Base-by-base conservation (phyloP, 2,888 invertebrate genomes). In the Microctonus aethiopoides region DNA sequence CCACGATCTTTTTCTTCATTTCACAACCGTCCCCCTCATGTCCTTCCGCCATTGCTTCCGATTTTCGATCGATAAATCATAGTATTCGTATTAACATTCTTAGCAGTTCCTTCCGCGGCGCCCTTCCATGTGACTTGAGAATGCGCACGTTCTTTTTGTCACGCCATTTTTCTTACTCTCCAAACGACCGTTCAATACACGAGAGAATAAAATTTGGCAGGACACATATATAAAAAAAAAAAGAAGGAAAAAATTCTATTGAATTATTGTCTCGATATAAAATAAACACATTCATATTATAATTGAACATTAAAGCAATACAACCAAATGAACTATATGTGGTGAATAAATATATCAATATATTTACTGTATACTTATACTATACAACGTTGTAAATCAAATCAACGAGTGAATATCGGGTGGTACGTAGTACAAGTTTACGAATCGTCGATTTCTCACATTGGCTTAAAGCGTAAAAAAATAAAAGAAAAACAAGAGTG, bases 1-100 rank as follows among this genome's bases (percentile, higher is more conserved):
- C 70, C 65, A 79, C 34, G 13, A 64, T 77, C 80, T 80, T 82
- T 79, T 81, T 78, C 79, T 75, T 79, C 80, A 76, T 79, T 76
- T 78, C 72, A 70, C 78, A 75, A 78, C 77, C 78, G 77, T 69
- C 68, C 69, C 64, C 34, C 41, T 26, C 54, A 63, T 61, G 68
- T 59, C 52, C 41, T 16, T 41, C 5, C 36, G 36, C 24, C 62
- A 46, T 34, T 57, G 29, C 57, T 29, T 16, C 57, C 57, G 80
- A 83, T 84, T 80, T 81, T 80, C 78, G 78, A 73, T 80, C 84
- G 79, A 84, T 86, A 84, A 84, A 84, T 85, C 84, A 82, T 83
- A 79, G 83, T 84, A 80, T 81, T 78, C 81, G 82, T 82, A 84
- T 85, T 85, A 84, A 86, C 83, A 84, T 85, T 85, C 84, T 79